Evolutionary conservation across 1,140 invertebrate species (phyloP).

Genomic region (Heliconius nattereri): DNA sequence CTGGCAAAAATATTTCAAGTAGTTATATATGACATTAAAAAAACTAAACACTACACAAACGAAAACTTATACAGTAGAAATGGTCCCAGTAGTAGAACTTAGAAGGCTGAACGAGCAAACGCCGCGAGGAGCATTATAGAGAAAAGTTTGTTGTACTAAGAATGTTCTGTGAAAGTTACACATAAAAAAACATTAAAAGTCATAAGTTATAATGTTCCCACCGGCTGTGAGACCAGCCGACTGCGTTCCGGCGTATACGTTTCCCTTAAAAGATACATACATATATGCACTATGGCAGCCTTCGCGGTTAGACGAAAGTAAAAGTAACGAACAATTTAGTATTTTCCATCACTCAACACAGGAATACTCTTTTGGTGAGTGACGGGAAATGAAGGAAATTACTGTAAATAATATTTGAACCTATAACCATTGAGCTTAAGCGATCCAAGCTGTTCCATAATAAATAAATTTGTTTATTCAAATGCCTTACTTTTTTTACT

Average conservation of each 20-base stretch:
- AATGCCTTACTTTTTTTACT: too few relatives aligned
- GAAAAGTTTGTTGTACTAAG: slow-evolving; percentile 22
- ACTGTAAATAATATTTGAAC: too few relatives aligned
- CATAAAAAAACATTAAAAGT: slow-evolving; percentile 21
- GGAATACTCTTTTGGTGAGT: too few relatives aligned
- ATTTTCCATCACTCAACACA: too few relatives aligned
- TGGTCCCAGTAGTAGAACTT: slow-evolving; percentile 8
- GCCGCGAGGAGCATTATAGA: slow-evolving; percentile 7
- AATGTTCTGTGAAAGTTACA: slow-evolving; percentile 27
- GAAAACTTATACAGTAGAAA: slow-evolving; percentile 5
- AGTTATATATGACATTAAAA: not conserved
- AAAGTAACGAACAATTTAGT: too few relatives aligned
- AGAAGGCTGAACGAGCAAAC: not conserved
- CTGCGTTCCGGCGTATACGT: not conserved
- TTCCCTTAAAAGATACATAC: not conserved
- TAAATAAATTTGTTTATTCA: too few relatives aligned
- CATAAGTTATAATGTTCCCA: slow-evolving; percentile 11
- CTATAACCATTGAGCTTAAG: too few relatives aligned
- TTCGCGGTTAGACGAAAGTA: too few relatives aligned
- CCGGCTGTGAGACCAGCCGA: not conserved
- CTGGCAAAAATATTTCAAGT: not conserved
- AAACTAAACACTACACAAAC: not conserved
- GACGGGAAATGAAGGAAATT: too few relatives aligned
- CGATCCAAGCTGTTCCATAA: too few relatives aligned
- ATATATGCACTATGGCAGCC: too few relatives aligned